These are phyloP conservation scores for Cataglyphis hispanica DNA, from an alignment of 1,140 invertebrate species.

Conservation along the genomic window DNA sequence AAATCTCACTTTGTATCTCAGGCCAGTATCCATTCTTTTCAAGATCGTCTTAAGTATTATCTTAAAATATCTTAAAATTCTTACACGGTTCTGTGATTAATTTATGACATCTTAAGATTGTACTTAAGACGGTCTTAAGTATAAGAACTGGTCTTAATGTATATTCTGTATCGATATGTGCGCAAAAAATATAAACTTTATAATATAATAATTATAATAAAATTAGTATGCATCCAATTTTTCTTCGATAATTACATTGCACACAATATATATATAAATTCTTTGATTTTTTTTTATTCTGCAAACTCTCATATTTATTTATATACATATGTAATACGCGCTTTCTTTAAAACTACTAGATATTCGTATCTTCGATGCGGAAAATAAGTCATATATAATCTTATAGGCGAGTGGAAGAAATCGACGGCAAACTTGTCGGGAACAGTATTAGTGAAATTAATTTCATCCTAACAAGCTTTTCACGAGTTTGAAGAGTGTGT, in stretches of 20 bases:
- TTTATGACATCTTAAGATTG: no score
- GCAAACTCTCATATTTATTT: neutral
- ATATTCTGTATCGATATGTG: neutral
- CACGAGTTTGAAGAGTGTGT: constrained; percentile 39
- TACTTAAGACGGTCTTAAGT: no score
- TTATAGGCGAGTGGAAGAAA: neutral
- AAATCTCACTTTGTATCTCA: neutral
- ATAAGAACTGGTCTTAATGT: no score
- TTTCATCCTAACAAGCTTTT: constrained; percentile 51
- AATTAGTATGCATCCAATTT: no score
- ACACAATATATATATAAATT: no score
- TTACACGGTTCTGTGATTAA: no score
- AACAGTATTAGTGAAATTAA: constrained; percentile 51
- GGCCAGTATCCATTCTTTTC: no score
- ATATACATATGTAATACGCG: neutral
- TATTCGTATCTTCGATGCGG: neutral
- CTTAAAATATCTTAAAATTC: no score
- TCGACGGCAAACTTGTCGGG: neutral
- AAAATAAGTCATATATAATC: neutral
- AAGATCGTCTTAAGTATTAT: no score
- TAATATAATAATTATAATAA: no score
- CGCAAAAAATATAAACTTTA: neutral
- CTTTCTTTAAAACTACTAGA: neutral
- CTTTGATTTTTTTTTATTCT: neutral
- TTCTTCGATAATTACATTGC: no score